Evolutionary conservation across 2,113 vertebrate species (phyloP).

Genomic region (Rhabdornis inornatus): DNA sequence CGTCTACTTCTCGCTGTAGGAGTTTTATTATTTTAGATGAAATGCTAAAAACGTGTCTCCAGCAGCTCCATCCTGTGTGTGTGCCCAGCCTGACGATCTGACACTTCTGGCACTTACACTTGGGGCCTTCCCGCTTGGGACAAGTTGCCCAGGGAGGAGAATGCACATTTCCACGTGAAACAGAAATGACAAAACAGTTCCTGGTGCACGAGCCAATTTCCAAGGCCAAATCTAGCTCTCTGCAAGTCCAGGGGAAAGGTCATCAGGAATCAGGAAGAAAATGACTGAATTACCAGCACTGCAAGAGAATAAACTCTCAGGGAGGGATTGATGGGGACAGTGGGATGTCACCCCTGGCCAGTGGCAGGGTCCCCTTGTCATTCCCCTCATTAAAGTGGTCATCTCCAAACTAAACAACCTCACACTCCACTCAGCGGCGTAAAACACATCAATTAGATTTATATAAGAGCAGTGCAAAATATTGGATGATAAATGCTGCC

Average conservation of each 20-base stretch:
- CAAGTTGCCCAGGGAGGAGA: background rate
- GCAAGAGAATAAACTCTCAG: background rate
- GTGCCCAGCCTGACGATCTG: background rate
- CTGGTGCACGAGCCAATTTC: background rate
- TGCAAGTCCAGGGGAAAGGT: slow-evolving; percentile 9
- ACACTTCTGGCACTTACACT: background rate
- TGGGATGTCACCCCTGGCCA: background rate
- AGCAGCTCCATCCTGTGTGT: background rate
- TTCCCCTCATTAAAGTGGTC: background rate
- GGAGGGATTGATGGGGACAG: background rate
- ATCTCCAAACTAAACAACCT: background rate
- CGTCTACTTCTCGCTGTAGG: background rate
- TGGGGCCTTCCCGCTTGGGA: background rate
- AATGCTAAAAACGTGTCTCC: background rate
- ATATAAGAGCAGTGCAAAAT: background rate
- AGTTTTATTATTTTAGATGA: background rate
- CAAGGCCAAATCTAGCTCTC: background rate
- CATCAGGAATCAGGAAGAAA: background rate
- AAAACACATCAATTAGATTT: background rate
- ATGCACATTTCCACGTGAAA: background rate
- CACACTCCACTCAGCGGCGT: background rate
- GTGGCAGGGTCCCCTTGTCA: background rate
- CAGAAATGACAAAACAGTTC: background rate
- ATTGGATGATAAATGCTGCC: background rate
- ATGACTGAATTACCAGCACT: background rate